Evolutionary conservation across 2,113 vertebrate species (phyloP).

Genomic region (Odocoileus virginianus): DNA sequence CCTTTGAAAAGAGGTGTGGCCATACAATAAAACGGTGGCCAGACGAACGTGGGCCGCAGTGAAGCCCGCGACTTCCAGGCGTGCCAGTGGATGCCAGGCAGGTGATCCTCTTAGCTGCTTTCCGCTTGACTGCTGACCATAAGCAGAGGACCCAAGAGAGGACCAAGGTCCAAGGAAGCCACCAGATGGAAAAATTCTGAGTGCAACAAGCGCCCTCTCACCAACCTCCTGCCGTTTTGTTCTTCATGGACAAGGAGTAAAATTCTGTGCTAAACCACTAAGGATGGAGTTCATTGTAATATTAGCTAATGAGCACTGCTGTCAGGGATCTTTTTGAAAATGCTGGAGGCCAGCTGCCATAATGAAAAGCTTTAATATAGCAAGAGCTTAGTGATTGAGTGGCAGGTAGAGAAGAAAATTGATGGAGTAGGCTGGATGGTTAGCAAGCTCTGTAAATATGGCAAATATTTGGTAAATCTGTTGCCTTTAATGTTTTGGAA

Average conservation of each 20-base stretch:
- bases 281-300: not conserved
- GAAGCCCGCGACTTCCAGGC: not conserved
- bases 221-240: not conserved
- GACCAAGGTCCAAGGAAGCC: not conserved
- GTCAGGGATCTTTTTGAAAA: not conserved
- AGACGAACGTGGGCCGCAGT: not conserved
- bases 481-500: not conserved
- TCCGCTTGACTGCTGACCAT: not conserved
- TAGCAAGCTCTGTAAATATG: not conserved
- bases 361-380: not conserved
- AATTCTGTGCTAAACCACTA: not conserved
- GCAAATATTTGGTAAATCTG: too few relatives aligned
- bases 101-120: rapidly evolving
- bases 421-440: not conserved
- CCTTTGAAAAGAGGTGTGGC: not conserved
- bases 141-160: not conserved
- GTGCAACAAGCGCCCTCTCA: rapidly evolving
- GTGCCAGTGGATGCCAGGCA: not conserved
- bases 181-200: not conserved
- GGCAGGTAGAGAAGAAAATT: not conserved
- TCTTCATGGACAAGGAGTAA: not conserved
- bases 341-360: too few relatives aligned
- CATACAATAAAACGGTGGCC: not conserved
- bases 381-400: not conserved
- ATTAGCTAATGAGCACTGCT: not conserved